A percentile compares a stretch with the other conserved stretches of the same genome.
Conservation (phyloP, 2,888 invertebrate genomes). For the Incurvaria masculella region DNA sequence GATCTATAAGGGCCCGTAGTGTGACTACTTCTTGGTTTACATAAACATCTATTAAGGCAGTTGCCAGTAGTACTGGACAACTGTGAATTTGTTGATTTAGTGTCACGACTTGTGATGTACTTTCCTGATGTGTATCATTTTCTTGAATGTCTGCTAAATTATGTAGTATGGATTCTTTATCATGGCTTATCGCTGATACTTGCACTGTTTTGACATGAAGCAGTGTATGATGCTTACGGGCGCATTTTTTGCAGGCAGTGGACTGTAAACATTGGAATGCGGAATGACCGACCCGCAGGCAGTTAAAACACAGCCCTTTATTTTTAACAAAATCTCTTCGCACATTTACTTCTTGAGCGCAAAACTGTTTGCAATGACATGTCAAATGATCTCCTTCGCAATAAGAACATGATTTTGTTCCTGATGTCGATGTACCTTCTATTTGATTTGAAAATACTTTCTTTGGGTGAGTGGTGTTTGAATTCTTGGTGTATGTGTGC, state of each 20-base stretch:
- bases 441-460: neutral
- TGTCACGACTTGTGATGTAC: no score
- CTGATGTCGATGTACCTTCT: neutral
- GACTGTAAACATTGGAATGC: slow-evolving; percentile 9
- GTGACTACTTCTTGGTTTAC: slow-evolving; percentile 11
- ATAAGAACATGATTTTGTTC: neutral
- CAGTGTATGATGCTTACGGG: slow-evolving; percentile 13
- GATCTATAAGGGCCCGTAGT: slow-evolving; percentile 18
- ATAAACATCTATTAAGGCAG: slow-evolving; percentile 13
- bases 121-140: no score
- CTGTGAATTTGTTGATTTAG: neutral
- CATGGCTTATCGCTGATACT: no score
- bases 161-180: no score
- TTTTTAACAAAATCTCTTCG: slow-evolving; percentile 4
- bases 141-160: no score
- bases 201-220: slow-evolving; percentile 8
- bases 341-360: neutral
- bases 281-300: slow-evolving; percentile 9
- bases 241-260: slow-evolving; percentile 13
- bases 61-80: slow-evolving; percentile 4
- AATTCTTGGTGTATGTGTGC: no score
- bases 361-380: slow-evolving; percentile 1
- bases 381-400: neutral
- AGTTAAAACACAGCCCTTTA: slow-evolving; percentile 3
- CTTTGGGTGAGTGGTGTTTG: neutral